Percentiles rank a stretch among this genome's conserved stretches.
phyloP scores from a whole-genome alignment of 2,113 vertebrate species.

The Orientallactaga bullata region DNA sequence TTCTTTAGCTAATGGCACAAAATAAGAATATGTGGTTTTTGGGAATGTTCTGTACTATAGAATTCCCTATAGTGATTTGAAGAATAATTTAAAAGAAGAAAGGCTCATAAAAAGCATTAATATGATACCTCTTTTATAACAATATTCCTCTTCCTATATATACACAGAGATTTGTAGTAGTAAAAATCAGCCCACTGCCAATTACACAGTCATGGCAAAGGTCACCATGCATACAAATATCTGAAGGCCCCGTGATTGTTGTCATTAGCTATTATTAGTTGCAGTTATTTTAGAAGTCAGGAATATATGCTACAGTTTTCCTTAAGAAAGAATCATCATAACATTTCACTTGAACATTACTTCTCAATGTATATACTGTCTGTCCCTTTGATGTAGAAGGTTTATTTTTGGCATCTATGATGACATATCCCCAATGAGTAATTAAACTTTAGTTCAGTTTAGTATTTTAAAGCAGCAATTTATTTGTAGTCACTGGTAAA shows the following conservation, averaged over 20 bases:
- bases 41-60: neutral
- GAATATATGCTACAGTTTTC: neutral
- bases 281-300: neutral
- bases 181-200: neutral
- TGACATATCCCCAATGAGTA: neutral
- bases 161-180: neutral
- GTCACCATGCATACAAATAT: neutral
- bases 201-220: neutral
- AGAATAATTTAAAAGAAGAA: conserved; percentile 3
- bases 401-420: conserved; percentile 14
- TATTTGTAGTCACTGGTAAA: neutral
- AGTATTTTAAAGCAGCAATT: conserved; percentile 3
- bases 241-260: neutral
- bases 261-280: neutral
- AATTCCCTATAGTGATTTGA: neutral
- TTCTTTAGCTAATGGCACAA: neutral
- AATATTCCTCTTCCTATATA: neutral
- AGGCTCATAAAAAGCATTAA: neutral
- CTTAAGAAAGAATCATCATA: neutral
- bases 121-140: neutral
- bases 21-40: conserved; percentile 5
- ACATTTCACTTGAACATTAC: neutral
- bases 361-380: neutral
- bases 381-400: neutral
- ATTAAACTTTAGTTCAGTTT: neutral